Evolutionary conservation across 2,888 invertebrate species (phyloP).

Genomic region (Platycheirus rosarum): DNA sequence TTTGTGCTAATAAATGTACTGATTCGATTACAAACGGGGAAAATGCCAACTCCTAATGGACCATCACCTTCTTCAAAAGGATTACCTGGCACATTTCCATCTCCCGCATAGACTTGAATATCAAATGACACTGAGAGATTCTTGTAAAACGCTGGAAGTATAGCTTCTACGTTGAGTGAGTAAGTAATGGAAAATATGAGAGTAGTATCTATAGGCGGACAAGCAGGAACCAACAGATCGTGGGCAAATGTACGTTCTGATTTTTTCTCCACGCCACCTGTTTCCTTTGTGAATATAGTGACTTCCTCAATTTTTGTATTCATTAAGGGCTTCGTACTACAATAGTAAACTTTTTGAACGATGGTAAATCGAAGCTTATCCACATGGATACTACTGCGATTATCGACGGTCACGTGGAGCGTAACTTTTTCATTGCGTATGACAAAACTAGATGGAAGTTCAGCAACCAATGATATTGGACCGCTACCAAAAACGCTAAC

Average conservation of each 20-base stretch:
- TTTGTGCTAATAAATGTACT: conserved; percentile 43
- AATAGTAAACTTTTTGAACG: conserved; percentile 79
- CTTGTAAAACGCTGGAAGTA: conserved; percentile 81
- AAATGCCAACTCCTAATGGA: conserved; percentile 22
- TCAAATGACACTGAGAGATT: conserved; percentile 80
- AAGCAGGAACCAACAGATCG: conserved; percentile 80
- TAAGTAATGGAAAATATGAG: conserved; percentile 80
- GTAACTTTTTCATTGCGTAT: conserved; percentile 80
- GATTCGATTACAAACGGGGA: conserved; percentile 54
- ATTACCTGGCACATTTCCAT: conserved; percentile 76
- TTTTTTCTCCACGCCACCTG: conserved; percentile 81
- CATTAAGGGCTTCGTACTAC: conserved; percentile 79
- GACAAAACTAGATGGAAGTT: conserved; percentile 79
- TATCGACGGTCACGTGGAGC: conserved; percentile 81
- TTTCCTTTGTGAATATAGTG: conserved; percentile 80
- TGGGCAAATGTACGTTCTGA: conserved; percentile 82
- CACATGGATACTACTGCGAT: conserved; percentile 81
- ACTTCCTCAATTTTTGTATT: conserved; percentile 79
- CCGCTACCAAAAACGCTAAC: conserved; percentile 81
- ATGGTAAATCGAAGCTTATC: conserved; percentile 81
- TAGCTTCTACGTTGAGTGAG: conserved; percentile 81
- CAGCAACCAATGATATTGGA: conserved; percentile 80
- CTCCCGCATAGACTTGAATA: conserved; percentile 79
- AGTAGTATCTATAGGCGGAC: conserved; percentile 80
- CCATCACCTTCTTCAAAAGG: conserved; percentile 77